Percentiles rank a stretch among this genome's conserved stretches.
Conservation (phyloP, 2,113 vertebrate genomes). For the Chelonoidis abingdonii region DNA sequence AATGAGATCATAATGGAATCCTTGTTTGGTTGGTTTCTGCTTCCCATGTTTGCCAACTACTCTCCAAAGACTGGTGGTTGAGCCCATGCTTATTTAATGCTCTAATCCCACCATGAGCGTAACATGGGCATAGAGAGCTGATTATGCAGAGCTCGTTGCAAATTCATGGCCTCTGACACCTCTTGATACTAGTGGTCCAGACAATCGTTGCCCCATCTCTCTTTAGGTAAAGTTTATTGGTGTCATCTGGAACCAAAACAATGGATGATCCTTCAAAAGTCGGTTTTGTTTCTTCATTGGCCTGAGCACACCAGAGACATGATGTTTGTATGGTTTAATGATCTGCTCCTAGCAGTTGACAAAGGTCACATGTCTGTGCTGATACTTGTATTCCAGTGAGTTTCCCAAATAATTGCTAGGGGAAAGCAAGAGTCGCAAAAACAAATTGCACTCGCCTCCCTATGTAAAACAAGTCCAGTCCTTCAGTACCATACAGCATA, state of each 20-base stretch:
- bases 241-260: background rate
- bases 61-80: background rate
- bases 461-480: background rate
- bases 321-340: constrained; percentile 21
- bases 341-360: background rate
- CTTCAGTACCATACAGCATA: background rate
- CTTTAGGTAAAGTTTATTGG: background rate
- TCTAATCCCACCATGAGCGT: background rate
- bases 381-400: constrained; percentile 3
- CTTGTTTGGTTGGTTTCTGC: background rate
- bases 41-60: background rate
- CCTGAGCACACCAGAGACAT: background rate
- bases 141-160: background rate
- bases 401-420: constrained; percentile 23
- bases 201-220: background rate
- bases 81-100: no score
- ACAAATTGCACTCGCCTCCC: background rate
- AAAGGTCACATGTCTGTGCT: constrained; percentile 11
- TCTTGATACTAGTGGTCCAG: background rate
- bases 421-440: constrained; percentile 7
- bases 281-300: background rate
- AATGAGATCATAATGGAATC: background rate
- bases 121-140: background rate
- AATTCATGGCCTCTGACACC: background rate
- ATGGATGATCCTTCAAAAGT: background rate